These are phyloP conservation scores for Patella ulyssiponensis DNA, from an alignment of 2,888 invertebrate species.

Conservation along the genomic window DNA sequence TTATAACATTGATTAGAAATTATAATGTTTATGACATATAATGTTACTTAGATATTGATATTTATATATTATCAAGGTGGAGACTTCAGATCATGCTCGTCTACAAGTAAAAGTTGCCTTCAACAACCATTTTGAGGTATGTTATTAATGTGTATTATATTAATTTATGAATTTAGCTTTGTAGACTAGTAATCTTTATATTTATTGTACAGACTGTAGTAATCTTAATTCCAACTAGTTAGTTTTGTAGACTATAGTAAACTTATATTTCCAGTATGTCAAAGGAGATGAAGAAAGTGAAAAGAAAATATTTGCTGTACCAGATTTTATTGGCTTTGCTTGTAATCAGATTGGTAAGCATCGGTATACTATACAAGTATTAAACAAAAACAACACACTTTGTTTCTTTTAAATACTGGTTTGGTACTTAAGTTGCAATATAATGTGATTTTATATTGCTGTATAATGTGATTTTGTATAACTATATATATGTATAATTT, in stretches of 20 bases:
- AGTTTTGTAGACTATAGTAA: not conserved
- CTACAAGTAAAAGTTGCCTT: constrained; percentile 60
- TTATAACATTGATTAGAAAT: no score
- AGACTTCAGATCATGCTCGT: constrained; percentile 68
- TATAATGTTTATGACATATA: not conserved
- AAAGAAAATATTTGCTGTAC: constrained; percentile 62
- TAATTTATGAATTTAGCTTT: no score
- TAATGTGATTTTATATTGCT: no score
- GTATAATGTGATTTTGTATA: no score
- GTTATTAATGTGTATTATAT: not conserved
- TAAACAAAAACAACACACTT: no score
- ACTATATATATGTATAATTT: no score
- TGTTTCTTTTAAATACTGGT: no score
- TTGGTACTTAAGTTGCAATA: no score
- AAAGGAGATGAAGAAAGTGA: constrained; percentile 50
- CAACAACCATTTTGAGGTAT: constrained; percentile 67
- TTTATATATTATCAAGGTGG: constrained; percentile 52
- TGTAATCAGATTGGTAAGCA: constrained; percentile 63
- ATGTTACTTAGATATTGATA: not conserved
- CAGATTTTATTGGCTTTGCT: constrained; percentile 69
- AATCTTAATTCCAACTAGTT: no score
- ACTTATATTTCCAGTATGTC: constrained; percentile 48
- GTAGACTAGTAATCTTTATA: not conserved
- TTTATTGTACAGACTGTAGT: not conserved
- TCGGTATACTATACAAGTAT: no score